Percentiles rank a stretch among this genome's conserved stretches.
phyloP scores from a whole-genome alignment of 2,113 vertebrate species.

The Gnathonemus echidnorhynchus region DNA sequence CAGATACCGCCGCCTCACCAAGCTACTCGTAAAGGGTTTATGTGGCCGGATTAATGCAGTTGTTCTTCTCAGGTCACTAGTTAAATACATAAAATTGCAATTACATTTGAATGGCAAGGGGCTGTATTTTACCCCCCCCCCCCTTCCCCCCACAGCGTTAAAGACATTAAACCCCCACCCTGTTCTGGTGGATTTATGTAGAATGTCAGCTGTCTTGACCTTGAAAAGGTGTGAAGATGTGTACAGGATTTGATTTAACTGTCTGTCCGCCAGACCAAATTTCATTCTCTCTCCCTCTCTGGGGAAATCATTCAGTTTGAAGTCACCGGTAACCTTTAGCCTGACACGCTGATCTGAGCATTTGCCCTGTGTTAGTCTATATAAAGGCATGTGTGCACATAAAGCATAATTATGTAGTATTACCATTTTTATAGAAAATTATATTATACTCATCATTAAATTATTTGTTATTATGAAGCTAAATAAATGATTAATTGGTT shows the following conservation, averaged over 20 bases:
- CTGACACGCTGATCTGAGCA: not conserved
- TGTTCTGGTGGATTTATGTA: conserved; percentile 40
- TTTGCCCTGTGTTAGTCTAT: not conserved
- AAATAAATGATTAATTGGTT: not conserved
- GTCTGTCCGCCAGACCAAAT: not conserved
- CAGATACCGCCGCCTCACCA: conserved; percentile 25
- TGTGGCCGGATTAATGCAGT: conserved; percentile 54
- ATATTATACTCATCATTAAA: not conserved
- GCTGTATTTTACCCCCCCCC: conserved; percentile 35
- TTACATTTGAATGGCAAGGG: conserved; percentile 54
- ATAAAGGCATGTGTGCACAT: not conserved
- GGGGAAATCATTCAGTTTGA: not conserved
- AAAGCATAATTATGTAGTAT: not conserved
- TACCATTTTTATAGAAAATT: not conserved
- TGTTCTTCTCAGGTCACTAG: conserved; percentile 70
- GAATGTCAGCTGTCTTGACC: conserved; percentile 40
- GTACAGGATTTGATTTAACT: conserved; percentile 17
- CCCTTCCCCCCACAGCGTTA: conserved; percentile 28
- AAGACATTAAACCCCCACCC: conserved; percentile 37
- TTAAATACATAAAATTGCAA: conserved; percentile 67
- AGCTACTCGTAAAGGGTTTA: conserved; percentile 48
- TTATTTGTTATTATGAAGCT: not conserved
- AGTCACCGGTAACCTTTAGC: not conserved
- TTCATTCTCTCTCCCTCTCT: not conserved
- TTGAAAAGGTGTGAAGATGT: conserved; percentile 32